A percentile compares a stretch with the other conserved stretches of the same genome.
Evolutionary conservation across 2,888 invertebrate species (phyloP).

Genomic region (Limnephilus marmoratus): DNA sequence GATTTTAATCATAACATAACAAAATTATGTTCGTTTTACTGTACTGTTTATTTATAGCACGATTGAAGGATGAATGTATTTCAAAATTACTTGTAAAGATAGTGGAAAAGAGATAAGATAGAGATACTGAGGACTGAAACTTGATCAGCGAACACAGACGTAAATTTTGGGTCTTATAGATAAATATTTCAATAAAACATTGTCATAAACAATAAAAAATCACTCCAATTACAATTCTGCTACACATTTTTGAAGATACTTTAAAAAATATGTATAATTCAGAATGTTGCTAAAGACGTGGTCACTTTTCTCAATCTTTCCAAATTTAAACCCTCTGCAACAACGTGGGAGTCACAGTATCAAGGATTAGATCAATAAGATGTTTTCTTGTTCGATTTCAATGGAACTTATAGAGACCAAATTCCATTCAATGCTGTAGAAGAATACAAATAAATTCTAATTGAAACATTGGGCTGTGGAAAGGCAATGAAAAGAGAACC

Average conservation of each 20-base stretch:
- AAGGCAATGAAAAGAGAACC: too few species aligned
- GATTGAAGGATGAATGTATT: neutral
- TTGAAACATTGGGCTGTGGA: too few species aligned
- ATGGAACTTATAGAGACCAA: too few species aligned
- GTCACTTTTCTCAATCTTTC: too few species aligned
- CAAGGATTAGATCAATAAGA: too few species aligned
- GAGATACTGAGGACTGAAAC: neutral
- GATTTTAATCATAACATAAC: neutral
- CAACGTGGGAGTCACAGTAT: neutral
- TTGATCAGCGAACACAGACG: neutral
- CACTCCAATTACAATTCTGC: neutral
- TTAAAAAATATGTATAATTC: neutral
- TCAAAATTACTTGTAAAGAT: neutral
- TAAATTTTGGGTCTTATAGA: neutral
- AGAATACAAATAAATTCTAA: too few species aligned
- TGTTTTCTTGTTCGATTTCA: neutral
- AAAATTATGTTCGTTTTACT: neutral
- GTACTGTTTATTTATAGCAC: neutral
- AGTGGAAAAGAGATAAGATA: neutral
- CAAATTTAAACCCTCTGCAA: too few species aligned
- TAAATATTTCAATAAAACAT: neutral
- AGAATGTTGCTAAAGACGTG: neutral
- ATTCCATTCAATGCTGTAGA: too few species aligned
- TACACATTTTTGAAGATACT: neutral
- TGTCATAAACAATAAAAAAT: neutral